These are phyloP conservation scores for Rattus rattus DNA, from an alignment of 2,113 vertebrate genomes.

Conservation along the genomic window DNA sequence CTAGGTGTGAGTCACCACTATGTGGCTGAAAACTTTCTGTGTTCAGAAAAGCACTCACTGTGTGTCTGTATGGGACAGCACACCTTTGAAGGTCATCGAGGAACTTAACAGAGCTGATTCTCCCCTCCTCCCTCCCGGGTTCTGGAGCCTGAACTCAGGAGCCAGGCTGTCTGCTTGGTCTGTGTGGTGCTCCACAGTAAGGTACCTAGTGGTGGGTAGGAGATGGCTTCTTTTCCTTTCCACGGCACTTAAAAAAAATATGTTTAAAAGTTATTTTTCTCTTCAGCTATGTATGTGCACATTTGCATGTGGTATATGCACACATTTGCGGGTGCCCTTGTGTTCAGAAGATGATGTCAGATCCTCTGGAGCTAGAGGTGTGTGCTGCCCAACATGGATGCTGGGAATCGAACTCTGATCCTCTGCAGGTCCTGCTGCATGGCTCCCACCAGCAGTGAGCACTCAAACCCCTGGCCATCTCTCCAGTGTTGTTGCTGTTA, in stretches of 20 bases:
- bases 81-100: neutral
- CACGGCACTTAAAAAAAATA: neutral
- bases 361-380: neutral
- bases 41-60: neutral
- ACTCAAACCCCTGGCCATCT: neutral
- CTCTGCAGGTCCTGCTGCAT: neutral
- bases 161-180: neutral
- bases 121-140: neutral
- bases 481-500: neutral
- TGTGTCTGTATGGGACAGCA: neutral
- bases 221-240: neutral
- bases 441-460: neutral
- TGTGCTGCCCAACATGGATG: neutral
- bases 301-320: neutral
- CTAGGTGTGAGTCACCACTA: neutral
- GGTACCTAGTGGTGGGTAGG: neutral
- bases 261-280: neutral
- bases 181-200: neutral
- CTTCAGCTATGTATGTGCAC: neutral
- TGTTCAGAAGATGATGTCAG: neutral
- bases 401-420: neutral
- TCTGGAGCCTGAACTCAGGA: neutral
- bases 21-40: neutral
- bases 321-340: neutral
- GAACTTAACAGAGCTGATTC: neutral